These are phyloP conservation scores for Chaetodon auriga DNA, from an alignment of 2,113 vertebrate species.

Conservation along the genomic window DNA sequence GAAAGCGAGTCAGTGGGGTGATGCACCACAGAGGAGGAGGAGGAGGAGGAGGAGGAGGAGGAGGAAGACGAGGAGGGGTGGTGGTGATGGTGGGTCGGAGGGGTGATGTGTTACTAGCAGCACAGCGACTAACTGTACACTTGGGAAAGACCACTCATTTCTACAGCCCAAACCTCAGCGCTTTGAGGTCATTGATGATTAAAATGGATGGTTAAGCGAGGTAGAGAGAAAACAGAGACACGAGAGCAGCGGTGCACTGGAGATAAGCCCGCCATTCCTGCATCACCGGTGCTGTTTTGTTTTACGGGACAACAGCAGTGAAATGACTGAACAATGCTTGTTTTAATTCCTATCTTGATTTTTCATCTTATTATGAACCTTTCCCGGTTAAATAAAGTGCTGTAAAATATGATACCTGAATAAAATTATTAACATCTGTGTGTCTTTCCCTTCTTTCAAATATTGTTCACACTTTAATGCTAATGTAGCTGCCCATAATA, in stretches of 20 bases:
- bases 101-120: conserved; percentile 68
- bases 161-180: conserved; percentile 58
- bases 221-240: conserved; percentile 29
- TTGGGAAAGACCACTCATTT: conserved; percentile 68
- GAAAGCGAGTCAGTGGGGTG: conserved; percentile 71
- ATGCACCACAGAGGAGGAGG: conserved; percentile 56
- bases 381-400: not conserved
- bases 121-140: conserved; percentile 67
- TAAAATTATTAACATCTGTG: not conserved
- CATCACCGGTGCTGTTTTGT: conserved; percentile 6
- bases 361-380: not conserved
- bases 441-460: not conserved
- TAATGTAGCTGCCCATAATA: not conserved
- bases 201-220: conserved; percentile 65
- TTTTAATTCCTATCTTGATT: not conserved
- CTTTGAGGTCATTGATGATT: conserved; percentile 64
- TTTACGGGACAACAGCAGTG: not conserved
- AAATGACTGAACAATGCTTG: conserved; percentile 5
- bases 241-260: conserved; percentile 19
- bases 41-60: conserved; percentile 26
- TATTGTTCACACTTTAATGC: not conserved
- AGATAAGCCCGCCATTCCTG: conserved; percentile 28
- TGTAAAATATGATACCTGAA: not conserved
- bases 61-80: not conserved
- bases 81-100: conserved; percentile 35